Evolutionary conservation across 1,140 invertebrate species (phyloP), one percentile per base, ranked within the genome.

Genomic region (Agrypnia vestita): DNA sequence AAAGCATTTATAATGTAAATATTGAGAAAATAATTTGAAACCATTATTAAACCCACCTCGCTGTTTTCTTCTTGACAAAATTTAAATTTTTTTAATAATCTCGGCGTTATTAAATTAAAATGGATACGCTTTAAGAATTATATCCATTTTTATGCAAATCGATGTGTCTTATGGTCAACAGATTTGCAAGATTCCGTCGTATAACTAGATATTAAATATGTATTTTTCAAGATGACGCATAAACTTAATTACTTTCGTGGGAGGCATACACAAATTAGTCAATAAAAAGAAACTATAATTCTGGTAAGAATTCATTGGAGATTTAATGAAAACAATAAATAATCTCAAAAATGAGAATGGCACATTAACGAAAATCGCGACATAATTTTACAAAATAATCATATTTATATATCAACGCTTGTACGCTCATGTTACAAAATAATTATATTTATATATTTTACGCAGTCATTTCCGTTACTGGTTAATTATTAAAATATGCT

Each of bases 81-180:
- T 59, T 59, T n/a, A n/a, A n/a, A n/a, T n/a, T n/a, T n/a, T n/a
- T n/a, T 59, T 7, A 59, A 59, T 59, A 59, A 59, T 59, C 55
- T 8, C 17, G 55, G 17, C 61, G 8, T 64, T 64, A 64, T 25
- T n/a, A 13, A 35, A 25, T 12, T 8, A 43, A 64, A 64, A 64
- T 64, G 35, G 35, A 35, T 21, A 25, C 4, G 61, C 35, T 25
- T 35, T 64, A 35, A 35, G 35, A 25, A 21, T 15, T 64, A 64
- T 64, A 19, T 15, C 35, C 19, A 43, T 64, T 64, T 64, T 64
- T 35, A 64, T 64, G 61, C 25, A 64, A 43, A 64, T 64, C 35
- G 7, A 13, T 64, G 21, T 64, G 11, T 64, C 19, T 43, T 43
- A 12, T 15, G 61, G 61, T 3, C 35, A 8, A 35, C 19, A 43